Base-by-base conservation (phyloP, 2,888 invertebrate genomes). In the Sinelater perroti region DNA sequence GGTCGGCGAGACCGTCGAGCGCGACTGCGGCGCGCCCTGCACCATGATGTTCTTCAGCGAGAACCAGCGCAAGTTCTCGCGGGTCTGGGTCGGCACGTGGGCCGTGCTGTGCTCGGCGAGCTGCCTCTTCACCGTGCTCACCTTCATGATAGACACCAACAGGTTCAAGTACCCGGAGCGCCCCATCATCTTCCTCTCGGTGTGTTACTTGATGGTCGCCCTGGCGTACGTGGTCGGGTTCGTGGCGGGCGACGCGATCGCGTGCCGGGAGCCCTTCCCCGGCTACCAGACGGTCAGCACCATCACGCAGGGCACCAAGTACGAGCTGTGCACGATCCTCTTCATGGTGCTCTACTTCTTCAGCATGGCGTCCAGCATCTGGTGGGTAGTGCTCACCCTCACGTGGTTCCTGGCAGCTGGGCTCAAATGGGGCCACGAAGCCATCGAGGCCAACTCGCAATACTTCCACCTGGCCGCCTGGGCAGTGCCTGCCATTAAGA, bases 401-500 rank as follows among this genome's bases (percentile, higher is more conserved):
- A 96, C 97, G 51, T 97, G 97, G 97, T 97, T 96, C 80, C 81
- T 97, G 72, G 95, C 96, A 31, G 96, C 97, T 59, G 96, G 96
- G 21, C 84, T 97, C 56, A 97, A 97, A 80, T 97, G 97, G 97
- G 96, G 96, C 35, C 95, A 96, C 78, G 97, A 97, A 82, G 97
- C 97, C 26, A 97, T 97, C 73, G 96, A 96, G 81, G 93, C 95
- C 49, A 94, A 97, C 80, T 95, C 96, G 7, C 95, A 96, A 79
- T 95, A 96, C 78, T 97, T 97, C 78, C 97, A 97, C 84, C 84
- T 97, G 70, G 93, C 93, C 53, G 97, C 97, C n/a, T 97, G 97
- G 97, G 95, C 95, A 50, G 90, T 97, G 44, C 97, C 97, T 45
- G 97, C 97, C 52, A 85, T 96, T 56, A 94, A 96, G 79, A 97